Evolutionary conservation across 1,140 invertebrate species (phyloP), one percentile per base, ranked within the genome.

Genomic region (Condylostylus longicornis): DNA sequence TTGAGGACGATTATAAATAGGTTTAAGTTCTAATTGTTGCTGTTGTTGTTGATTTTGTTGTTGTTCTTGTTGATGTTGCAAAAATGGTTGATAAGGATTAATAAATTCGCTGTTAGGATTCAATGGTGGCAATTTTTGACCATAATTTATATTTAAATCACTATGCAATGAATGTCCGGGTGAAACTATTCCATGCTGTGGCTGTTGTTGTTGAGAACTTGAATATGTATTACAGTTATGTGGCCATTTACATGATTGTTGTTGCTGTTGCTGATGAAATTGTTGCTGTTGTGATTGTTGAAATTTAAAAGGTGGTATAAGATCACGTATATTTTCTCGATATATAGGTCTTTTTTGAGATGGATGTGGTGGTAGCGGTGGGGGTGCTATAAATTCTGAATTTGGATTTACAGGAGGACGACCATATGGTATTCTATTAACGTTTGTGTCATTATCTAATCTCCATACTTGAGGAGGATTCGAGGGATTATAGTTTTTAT

Each of bases 81-180:
- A 20, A 21, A 30, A 20, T 15, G 9, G 27, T 22, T 42, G 39
- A 23, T 40, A 42, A 37, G 38, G 38, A 9, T 32, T 32, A 14
- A 48, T 45, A 19, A 33, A 43, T 43, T 72, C 70, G 4, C 67
- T 63, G 27, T 72, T 65, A 0, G 69, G 68, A 46, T 74, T 66
- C 8, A 71, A 53, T 1, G 58, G 49, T 15, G 66, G 67, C 36
- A 62, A 31, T 5, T 65, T 67, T 29, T 65, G 50, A 5, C 61
- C 58, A 41, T 68, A 71, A 42, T 74, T 74, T 1, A 71, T 64
- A 1, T 53, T 44, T 20, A 63, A 61, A 32, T 74, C 70, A 20
- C 46, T 48, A 2, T 53, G 48, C 1, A 71, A 41, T 0, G 66
- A 59, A 5, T 63, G 38, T 0, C 62, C 58, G 20, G 47, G 43